Evolutionary conservation across 2,888 invertebrate species (phyloP), one percentile per base, ranked within the genome.

Genomic region (Apotomis betuletana): DNA sequence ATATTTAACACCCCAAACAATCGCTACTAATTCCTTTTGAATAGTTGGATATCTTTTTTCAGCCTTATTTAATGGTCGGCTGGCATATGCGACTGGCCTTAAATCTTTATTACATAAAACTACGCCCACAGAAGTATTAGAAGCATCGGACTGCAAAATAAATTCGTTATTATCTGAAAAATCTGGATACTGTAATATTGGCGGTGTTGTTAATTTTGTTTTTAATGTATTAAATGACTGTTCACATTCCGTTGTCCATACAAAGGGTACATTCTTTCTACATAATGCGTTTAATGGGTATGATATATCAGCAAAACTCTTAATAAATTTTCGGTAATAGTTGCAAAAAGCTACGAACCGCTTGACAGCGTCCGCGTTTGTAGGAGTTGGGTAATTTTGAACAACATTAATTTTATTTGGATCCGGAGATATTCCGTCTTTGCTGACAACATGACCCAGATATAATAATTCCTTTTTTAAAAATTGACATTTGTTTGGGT

Each of bases 401-500:
- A 41, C 41, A 49, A 49, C 10, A 9, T 49, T 49, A 49, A 49
- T 49, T 49, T 49, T 49, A 49, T 49, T 49, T 49, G 49, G 6
- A 49, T 49, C 49, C 27, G 70, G 70, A 6, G 8, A 27, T 4
- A 74, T 44, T 3, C 74, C 74, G 12, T 67, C 27, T n/a, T 41
- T 5, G 8, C 73, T 61, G 2, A 75, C 61, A 9, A 62, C 27
- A 10, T 74, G 74, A 3, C 74, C 70, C 0, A 73, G 15, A 67
- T 70, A 74, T 52, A 69, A 62, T 41, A 41, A 72, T 49, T 60
- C 63, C 59, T 46, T 41, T 72, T 60, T 69, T 36, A 63, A 41
- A 59, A 74, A 74, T 46, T 74, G 10, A 8, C 73, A 71, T 10
- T 71, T 74, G 0, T 10, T 3, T 67, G 75, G 15, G 36, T 73